phyloP scores from a whole-genome alignment of 2,797 vertebrate species.

The Macropus fuliginosus region DNA sequence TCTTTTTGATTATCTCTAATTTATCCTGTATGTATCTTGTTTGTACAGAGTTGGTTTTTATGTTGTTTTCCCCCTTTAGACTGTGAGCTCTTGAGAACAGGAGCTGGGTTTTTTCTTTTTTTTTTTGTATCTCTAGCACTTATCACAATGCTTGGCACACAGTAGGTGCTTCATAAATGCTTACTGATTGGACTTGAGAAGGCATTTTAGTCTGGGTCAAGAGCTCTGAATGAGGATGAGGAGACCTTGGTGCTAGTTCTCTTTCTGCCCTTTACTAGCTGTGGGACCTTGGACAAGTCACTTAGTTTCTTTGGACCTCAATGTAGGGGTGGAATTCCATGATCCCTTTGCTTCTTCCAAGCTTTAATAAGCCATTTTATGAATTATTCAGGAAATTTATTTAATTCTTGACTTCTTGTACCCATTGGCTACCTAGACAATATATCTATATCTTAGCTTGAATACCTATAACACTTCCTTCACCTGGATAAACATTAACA shows the following conservation, averaged over 20 bases:
- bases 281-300: background rate
- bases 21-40: background rate
- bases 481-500: slow-evolving; percentile 60
- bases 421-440: background rate
- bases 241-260: background rate
- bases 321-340: background rate
- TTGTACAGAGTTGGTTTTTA: background rate
- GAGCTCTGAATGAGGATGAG: background rate
- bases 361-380: slow-evolving; percentile 39
- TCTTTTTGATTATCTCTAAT: background rate
- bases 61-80: background rate
- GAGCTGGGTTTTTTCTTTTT: background rate
- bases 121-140: background rate
- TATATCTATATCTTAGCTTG: background rate
- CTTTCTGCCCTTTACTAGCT: background rate
- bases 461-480: background rate
- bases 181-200: background rate
- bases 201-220: background rate
- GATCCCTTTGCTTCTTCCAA: background rate
- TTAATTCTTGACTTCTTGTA: slow-evolving; percentile 16
- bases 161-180: background rate
- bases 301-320: slow-evolving; percentile 20
- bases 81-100: background rate
- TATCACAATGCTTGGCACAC: background rate
- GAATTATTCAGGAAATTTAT: slow-evolving; percentile 48